phyloP scores from a whole-genome alignment of 30 jellyfish, hydroid and myxozoan genomes.

The Mastigias papua region DNA sequence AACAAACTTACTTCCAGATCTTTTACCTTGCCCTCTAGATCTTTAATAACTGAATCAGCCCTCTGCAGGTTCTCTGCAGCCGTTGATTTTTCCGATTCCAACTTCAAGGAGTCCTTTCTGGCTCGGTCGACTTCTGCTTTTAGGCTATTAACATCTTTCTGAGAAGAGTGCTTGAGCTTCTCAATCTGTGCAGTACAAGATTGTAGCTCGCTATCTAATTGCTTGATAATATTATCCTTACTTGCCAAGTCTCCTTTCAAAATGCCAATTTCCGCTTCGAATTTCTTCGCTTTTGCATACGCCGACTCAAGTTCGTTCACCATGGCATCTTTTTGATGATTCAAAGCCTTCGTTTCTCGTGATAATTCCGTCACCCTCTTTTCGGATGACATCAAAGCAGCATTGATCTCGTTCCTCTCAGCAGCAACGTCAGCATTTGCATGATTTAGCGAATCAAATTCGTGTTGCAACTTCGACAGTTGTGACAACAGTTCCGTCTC shows the following conservation, averaged over 20 bases:
- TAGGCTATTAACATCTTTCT: constrained; percentile 56
- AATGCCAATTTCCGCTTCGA: constrained; percentile 45
- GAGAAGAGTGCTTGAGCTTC: constrained; percentile 61
- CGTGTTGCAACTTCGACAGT: constrained; percentile 47
- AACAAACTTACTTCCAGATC: constrained; percentile 25
- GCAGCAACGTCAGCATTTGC: constrained; percentile 9
- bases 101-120: constrained; percentile 28
- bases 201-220: constrained; percentile 25
- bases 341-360: constrained; percentile 53
- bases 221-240: constrained; percentile 26
- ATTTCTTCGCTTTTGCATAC: constrained; percentile 49
- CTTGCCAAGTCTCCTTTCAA: constrained; percentile 32
- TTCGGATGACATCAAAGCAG: constrained; percentile 14
- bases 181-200: constrained; percentile 22
- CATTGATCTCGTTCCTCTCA: constrained; percentile 30
- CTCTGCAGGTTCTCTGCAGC: constrained; percentile 60
- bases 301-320: constrained; percentile 68
- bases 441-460: constrained; percentile 5
- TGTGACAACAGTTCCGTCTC: constrained; percentile 38
- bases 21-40: constrained; percentile 2
- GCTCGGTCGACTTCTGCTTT: constrained; percentile 66
- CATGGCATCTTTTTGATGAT: constrained; percentile 73
- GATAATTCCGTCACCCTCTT: constrained; percentile 49
- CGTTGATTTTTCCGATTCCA: constrained; percentile 59
- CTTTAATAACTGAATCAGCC: not conserved